Base-by-base conservation (phyloP, 2,113 vertebrate genomes). In the Miniopterus natalensis region DNA sequence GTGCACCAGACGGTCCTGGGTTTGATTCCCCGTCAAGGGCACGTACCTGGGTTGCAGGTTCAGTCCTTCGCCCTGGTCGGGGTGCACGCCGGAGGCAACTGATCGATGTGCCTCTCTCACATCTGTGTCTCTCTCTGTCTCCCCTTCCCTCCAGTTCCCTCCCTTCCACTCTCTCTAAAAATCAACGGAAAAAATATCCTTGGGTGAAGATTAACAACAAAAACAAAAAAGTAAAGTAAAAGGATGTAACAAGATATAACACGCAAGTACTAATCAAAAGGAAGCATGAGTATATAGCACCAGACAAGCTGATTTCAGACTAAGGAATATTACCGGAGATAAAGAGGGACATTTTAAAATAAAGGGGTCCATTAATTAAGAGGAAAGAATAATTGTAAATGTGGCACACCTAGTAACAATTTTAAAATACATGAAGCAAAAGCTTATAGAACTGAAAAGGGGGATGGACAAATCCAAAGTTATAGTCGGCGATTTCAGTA, bases 401-500 rank as follows among this genome's bases (percentile, higher is more conserved):
- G 53, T 88, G 23, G 36, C 57, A 6, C 13, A 45, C 31, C 71
- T 92, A 65, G 45, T 57, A 77, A 36, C n/a, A 90, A 51, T 65
- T 94, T 78, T 83, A 83, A 55, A 61, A 86, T 80, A 55, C 18
- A 83, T 49, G 31, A 88, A 70, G 4, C 55, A 87, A 91, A 86
- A 92, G 36, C 36, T 57, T 29, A 91, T 65, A 55, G 55, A 94
- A 77, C 5, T 88, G 27, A 84, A 88, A 55, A 49, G n/a, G 20
- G n/a, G 90, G 18, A 68, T 51, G 49, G 61, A 59, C 40, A 94
- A 84, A 90, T 70, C 18, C 25, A 68, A 87, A 61, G 55, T 57
- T 84, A 53, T 61, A 61, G 36, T 20, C 61, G 15, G 42, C 29
- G 5, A 90, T 90, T 90, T 90, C 51, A 78, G 18, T 10, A 9